These are phyloP conservation scores for Sebastes umbrosus DNA, from an alignment of 2,797 vertebrate species.

Conservation along the genomic window DNA sequence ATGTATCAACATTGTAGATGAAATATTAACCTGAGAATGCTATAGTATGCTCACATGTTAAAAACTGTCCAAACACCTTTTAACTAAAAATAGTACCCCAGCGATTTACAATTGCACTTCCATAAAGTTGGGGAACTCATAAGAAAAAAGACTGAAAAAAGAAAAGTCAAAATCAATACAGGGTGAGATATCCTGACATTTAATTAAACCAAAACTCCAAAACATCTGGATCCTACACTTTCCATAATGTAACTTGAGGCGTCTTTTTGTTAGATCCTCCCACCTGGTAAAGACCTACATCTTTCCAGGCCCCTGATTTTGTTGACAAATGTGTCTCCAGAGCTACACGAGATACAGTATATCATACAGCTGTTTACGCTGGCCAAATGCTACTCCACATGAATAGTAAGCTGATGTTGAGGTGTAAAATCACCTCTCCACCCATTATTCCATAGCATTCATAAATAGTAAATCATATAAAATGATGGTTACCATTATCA, in stretches of 20 bases:
- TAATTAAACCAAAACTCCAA: neutral
- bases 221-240: neutral
- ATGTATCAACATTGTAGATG: neutral
- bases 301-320: neutral
- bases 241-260: neutral
- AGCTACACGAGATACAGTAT: neutral
- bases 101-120: neutral
- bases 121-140: neutral
- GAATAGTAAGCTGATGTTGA: neutral
- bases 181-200: neutral
- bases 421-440: neutral
- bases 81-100: neutral
- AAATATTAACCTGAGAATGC: neutral
- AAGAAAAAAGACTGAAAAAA: neutral
- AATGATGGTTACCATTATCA: neutral
- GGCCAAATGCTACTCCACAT: neutral
- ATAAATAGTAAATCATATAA: neutral
- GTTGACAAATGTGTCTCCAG: neutral
- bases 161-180: neutral
- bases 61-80: neutral
- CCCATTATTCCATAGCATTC: neutral
- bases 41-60: neutral
- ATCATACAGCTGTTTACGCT: neutral
- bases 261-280: neutral
- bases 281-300: neutral